A percentile compares a stretch with the other conserved stretches of the same genome.
Conservation (phyloP, 92 coral and sea anemone species). For the Epizoanthus scotinus region DNA sequence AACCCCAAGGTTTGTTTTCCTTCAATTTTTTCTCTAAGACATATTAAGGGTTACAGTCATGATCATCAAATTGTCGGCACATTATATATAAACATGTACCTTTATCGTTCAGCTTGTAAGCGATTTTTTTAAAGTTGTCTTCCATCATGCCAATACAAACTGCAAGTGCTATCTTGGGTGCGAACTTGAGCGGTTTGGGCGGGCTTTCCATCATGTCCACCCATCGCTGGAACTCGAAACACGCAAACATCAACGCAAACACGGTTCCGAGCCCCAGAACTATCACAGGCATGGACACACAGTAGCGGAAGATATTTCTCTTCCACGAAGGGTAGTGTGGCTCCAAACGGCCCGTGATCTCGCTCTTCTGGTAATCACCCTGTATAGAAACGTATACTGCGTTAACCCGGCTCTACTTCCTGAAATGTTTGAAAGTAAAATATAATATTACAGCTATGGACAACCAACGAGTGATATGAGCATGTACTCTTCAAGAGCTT, state of each 20-base stretch:
- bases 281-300: conserved; percentile 94
- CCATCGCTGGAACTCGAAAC: conserved; percentile 98
- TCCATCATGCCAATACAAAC: conserved; percentile 95
- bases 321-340: conserved; percentile 94
- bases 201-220: conserved; percentile 96
- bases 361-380: conserved; percentile 93
- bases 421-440: no score
- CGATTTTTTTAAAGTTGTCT: conserved; percentile 95
- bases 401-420: no score
- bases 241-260: conserved; percentile 74
- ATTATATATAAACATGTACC: conserved; percentile 44
- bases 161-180: conserved; percentile 95
- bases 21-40: no score
- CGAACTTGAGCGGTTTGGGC: conserved; percentile 96
- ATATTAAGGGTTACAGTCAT: no score
- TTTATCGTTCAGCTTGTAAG: conserved; percentile 93
- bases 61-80: no score
- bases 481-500: no score
- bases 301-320: conserved; percentile 94
- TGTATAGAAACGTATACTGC: conserved; percentile 10
- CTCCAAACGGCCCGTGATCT: conserved; percentile 93
- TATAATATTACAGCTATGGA: no score
- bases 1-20: no score
- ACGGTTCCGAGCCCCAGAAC: conserved; percentile 84
- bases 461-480: no score